Evolutionary conservation across 2,888 invertebrate species (phyloP).

Genomic region (Girardia tigrina): DNA sequence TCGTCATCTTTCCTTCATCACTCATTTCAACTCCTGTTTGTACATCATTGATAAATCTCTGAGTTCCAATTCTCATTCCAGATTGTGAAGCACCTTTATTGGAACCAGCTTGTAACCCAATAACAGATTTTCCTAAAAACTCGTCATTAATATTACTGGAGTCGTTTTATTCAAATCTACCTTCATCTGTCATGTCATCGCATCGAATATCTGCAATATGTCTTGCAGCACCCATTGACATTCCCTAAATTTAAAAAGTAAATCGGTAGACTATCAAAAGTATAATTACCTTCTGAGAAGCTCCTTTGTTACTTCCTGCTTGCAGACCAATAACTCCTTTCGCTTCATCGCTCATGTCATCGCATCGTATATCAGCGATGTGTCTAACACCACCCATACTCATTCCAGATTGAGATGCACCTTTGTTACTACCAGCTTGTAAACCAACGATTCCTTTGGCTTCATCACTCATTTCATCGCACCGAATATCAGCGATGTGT

Average conservation of each 20-base stretch:
- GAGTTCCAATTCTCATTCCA: conserved; percentile 34
- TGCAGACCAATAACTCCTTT: conserved; percentile 41
- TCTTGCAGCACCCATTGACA: conserved; percentile 37
- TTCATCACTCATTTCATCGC: conserved; percentile 39
- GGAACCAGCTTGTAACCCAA: conserved; percentile 34
- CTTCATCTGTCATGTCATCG: conserved; percentile 33
- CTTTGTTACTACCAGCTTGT: conserved; percentile 43
- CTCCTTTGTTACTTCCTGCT: conserved; percentile 42
- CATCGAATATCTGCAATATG: conserved; percentile 34
- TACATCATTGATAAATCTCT: conserved; percentile 34
- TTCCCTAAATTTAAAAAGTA: conserved; percentile 38
- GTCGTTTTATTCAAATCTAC: too few species aligned
- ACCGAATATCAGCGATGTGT: conserved; percentile 33
- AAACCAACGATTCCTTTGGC: conserved; percentile 40
- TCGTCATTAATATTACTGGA: too few species aligned
- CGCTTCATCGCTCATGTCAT: background rate
- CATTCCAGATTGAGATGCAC: conserved; percentile 42
- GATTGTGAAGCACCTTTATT: conserved; percentile 31
- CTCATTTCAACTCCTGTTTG: conserved; percentile 27
- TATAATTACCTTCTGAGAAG: conserved; percentile 38
- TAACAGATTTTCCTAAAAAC: background rate
- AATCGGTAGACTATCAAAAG: too few species aligned
- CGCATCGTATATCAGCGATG: conserved; percentile 41
- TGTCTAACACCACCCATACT: conserved; percentile 36
- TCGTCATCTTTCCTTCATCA: background rate